These are phyloP conservation scores for Acleris emargana DNA, from an alignment of 2,888 invertebrate genomes.

Conservation along the genomic window DNA sequence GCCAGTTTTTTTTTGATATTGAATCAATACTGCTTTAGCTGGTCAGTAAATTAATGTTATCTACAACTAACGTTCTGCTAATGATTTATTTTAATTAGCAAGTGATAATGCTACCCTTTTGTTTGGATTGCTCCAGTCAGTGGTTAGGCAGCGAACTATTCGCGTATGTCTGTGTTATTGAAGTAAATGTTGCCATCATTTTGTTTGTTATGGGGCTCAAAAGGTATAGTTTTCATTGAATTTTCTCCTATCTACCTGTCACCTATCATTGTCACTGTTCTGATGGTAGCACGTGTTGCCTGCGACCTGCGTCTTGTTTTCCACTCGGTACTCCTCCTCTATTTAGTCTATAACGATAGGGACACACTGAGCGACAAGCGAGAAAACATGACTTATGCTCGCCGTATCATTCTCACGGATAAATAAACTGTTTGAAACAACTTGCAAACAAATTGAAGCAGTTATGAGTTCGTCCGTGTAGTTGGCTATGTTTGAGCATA, in stretches of 20 bases:
- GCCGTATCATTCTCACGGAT: too few species aligned
- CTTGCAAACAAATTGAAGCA: too few species aligned
- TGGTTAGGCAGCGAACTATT: neutral
- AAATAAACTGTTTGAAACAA: too few species aligned
- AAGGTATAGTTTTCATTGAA: constrained; percentile 42
- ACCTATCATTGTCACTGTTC: too few species aligned
- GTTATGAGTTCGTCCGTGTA: too few species aligned
- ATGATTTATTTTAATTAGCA: constrained; percentile 16
- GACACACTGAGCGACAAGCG: too few species aligned
- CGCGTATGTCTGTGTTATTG: neutral
- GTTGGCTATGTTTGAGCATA: too few species aligned
- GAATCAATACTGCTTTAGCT: neutral
- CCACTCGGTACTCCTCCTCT: too few species aligned
- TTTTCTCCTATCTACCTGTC: neutral
- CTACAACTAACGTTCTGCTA: neutral
- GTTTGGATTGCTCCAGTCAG: neutral
- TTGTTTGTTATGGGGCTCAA: constrained; percentile 53
- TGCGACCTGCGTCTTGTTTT: too few species aligned
- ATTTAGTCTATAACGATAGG: too few species aligned
- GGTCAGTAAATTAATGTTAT: neutral
- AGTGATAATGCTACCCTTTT: constrained; percentile 1
- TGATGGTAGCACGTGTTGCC: too few species aligned
- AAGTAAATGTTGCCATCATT: constrained; percentile 54
- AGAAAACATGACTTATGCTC: too few species aligned
- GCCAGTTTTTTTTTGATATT: neutral